phyloP scores from a whole-genome alignment of 2,888 invertebrate genomes.

The Plagodis pulveraria region DNA sequence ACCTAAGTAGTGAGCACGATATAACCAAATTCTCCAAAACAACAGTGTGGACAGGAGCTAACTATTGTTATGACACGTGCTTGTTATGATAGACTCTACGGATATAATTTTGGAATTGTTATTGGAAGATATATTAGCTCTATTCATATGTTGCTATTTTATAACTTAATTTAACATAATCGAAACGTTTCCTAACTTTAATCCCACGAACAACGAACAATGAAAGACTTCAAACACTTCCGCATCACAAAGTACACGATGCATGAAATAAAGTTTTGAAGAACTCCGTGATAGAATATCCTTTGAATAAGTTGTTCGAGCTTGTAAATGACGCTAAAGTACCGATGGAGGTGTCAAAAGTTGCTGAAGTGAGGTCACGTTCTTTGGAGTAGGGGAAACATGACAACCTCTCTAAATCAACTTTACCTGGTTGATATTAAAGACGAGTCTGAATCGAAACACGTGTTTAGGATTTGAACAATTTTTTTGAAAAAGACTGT shows the following conservation, averaged over 20 bases:
- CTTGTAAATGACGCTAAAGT: slow-evolving; percentile 59
- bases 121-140: too few species aligned
- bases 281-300: slow-evolving; percentile 59
- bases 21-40: too few species aligned
- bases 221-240: slow-evolving; percentile 6
- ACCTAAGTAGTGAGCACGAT: too few species aligned
- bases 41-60: too few species aligned
- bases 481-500: too few species aligned
- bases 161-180: too few species aligned
- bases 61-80: too few species aligned
- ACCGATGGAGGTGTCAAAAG: slow-evolving; percentile 30
- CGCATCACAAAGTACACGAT: slow-evolving; percentile 45
- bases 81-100: too few species aligned
- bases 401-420: slow-evolving; percentile 65
- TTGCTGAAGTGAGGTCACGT: slow-evolving; percentile 46
- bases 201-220: not conserved
- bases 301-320: slow-evolving; percentile 52
- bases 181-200: not conserved
- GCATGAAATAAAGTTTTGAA: slow-evolving; percentile 53
- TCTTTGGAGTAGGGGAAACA: slow-evolving; percentile 55
- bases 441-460: slow-evolving; percentile 52
- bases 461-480: slow-evolving; percentile 31
- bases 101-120: too few species aligned
- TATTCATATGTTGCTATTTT: too few species aligned
- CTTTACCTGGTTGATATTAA: slow-evolving; percentile 62